These are phyloP conservation scores for Rhynchonema sp. DNA, from an alignment of 2,888 invertebrate genomes.

Conservation along the genomic window DNA sequence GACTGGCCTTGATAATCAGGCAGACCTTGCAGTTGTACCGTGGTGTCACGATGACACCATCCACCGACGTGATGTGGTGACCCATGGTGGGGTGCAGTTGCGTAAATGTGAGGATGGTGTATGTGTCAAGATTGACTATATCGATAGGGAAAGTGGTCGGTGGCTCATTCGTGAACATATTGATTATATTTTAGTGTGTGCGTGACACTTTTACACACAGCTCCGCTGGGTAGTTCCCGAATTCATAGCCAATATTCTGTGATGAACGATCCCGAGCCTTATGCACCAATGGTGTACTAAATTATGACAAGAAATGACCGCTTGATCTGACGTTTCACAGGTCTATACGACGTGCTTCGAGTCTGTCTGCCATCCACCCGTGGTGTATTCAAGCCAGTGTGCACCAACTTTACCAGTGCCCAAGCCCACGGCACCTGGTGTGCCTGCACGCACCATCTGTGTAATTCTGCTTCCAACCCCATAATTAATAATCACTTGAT, in stretches of 20 bases:
- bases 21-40: neutral
- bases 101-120: neutral
- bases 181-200: too few relatives aligned
- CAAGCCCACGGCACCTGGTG: neutral
- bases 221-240: too few relatives aligned
- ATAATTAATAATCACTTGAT: too few relatives aligned
- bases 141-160: neutral
- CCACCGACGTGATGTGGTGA: too few relatives aligned
- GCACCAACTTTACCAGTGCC: neutral
- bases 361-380: neutral
- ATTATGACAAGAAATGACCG: too few relatives aligned
- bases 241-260: too few relatives aligned
- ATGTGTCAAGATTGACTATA: neutral
- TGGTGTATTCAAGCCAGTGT: neutral
- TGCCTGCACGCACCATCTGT: neutral
- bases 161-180: too few relatives aligned
- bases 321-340: too few relatives aligned
- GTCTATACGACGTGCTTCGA: neutral
- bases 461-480: neutral
- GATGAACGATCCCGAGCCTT: too few relatives aligned
- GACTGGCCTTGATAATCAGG: too few relatives aligned
- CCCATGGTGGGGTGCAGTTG: neutral
- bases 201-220: too few relatives aligned
- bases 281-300: too few relatives aligned
- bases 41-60: neutral